Base-by-base conservation (phyloP, 2,888 invertebrate genomes). In the Clunio marinus region DNA sequence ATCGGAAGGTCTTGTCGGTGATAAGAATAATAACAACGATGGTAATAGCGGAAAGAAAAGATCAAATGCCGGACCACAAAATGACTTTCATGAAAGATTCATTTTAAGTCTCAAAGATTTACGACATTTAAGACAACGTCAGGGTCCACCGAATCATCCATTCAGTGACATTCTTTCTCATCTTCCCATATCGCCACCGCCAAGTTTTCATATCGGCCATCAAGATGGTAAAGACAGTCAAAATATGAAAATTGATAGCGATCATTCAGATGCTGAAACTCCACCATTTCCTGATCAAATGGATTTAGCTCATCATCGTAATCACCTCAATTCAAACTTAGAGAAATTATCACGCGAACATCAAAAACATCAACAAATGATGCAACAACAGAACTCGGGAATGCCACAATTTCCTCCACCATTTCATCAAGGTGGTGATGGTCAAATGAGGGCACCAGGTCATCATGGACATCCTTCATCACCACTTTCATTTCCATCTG, bases 401-500 rank as follows among this genome's bases (percentile, higher is more conserved):
- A 66, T 66, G 77, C 73, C 76, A 17, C 76, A 46, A 27, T 65
- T 60, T 41, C 15, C 68, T 37, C 41, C 66, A 57, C 59, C 66
- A 63, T 37, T 35, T n/a, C 70, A 69, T 17, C 70, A 82, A 27
- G 41, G 41, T 24, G 35, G 25, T 28, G 66, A 46, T 32, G 55
- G 55, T 20, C 35, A 46, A 17, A 32, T 66, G 28, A 66, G 66
- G n/a, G 35, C 28, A 69, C 76, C 76, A 63, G 78, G 80, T 28
- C 84, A 82, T 72, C 82, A 76, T 72, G 80, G 73, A 70, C 80
- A 76, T 76, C 83, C 81, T 70, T 84, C 82, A 63, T 84, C 83
- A 71, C 87, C 82, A 71, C 78, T 88, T 76, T 84, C 86, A 77
- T 89, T 88, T 80, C 87, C 88, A 71, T 86, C 88, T 70, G 88